phyloP scores from a whole-genome alignment of 2,888 invertebrate genomes.

The Agonopterix alstromeriana region DNA sequence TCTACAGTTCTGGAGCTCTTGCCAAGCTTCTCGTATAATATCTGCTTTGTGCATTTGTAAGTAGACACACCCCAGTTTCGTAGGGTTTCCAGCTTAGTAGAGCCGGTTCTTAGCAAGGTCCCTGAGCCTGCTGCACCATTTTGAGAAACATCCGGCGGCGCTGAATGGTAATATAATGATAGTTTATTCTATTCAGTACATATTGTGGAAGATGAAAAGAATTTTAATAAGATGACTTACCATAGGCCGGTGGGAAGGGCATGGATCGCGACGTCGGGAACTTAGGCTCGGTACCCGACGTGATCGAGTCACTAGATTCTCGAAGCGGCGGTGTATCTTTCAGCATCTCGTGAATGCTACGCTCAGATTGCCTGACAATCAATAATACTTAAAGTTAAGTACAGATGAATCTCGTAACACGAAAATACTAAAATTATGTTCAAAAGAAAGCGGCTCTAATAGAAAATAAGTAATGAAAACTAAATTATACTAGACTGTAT shows the following conservation, averaged over 20 bases:
- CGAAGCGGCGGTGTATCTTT: constrained; percentile 89
- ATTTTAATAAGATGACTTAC: constrained; percentile 35
- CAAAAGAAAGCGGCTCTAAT: too few species aligned
- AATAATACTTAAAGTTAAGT: not conserved
- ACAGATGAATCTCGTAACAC: too few species aligned
- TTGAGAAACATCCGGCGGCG: constrained; percentile 76
- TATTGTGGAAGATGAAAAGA: too few species aligned
- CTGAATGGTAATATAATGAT: constrained; percentile 20
- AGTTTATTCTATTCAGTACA: not conserved
- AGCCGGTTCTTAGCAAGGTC: constrained; percentile 80
- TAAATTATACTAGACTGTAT: too few species aligned
- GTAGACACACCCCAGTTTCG: constrained; percentile 99
- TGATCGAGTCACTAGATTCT: constrained; percentile 84
- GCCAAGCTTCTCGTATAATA: constrained; percentile 96
- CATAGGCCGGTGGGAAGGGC: constrained; percentile 83
- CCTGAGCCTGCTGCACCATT: constrained; percentile 76
- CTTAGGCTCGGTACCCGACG: constrained; percentile 83
- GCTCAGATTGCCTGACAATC: constrained; percentile 70
- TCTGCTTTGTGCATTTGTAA: constrained; percentile 98
- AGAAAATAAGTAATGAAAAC: too few species aligned
- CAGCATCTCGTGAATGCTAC: constrained; percentile 90
- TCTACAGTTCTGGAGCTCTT: constrained; percentile 94
- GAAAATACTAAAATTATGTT: too few species aligned
- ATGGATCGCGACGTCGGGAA: constrained; percentile 81
- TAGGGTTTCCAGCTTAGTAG: constrained; percentile 92